Base-by-base conservation (phyloP, 2,113 vertebrate genomes). In the Acanthisitta chloris region DNA sequence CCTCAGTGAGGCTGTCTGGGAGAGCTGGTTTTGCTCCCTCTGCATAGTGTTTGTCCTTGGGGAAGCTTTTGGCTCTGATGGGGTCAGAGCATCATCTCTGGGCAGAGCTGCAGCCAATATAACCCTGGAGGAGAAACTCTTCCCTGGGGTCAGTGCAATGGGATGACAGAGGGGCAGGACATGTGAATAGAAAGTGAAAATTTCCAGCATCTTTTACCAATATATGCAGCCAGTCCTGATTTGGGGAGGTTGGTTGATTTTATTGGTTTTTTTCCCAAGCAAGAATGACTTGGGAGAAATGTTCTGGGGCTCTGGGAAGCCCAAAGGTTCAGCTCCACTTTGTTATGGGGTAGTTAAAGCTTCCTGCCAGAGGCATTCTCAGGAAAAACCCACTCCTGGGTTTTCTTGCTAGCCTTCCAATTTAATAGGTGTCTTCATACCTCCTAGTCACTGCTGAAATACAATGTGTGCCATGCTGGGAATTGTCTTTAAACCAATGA, bases 221-320 rank as follows among this genome's bases (percentile, higher is more conserved):
- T 45, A 54, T 24, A 46, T 76, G 31, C 29, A 36, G 16, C 15
- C n/a, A 34, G 0, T 40, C 23, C 29, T 31, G 17, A 4, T 24
- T n/a, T 71, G 14, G 7, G 4, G 5, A 19, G 5, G 1, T 1
- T 54, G 16, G 1, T 34, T 48, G 26, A 11, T 28, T 1, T 3
- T 6, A 6, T 23, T 5, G 24, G 42, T 13, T 14, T 19, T 17
- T 12, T 12, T 18, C 24, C 33, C 17, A 36, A 46, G 15, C 10
- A 58, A 54, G 16, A 46, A 11, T 31, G 0, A 61, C 52, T 31
- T 61, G 16, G 19, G 26, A 46, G 8, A 51, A 9, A 14, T 33
- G 23, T 51, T 45, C 24, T 8, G 5, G 7, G 17, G 46, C 23
- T 67, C 26, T 49, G 55, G 8, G 3, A 40, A 4, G 25, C 4